Percentiles rank a stretch among this genome's conserved stretches.
phyloP scores from a whole-genome alignment of 2,113 vertebrate genomes.

The Cheirogaleus medius region DNA sequence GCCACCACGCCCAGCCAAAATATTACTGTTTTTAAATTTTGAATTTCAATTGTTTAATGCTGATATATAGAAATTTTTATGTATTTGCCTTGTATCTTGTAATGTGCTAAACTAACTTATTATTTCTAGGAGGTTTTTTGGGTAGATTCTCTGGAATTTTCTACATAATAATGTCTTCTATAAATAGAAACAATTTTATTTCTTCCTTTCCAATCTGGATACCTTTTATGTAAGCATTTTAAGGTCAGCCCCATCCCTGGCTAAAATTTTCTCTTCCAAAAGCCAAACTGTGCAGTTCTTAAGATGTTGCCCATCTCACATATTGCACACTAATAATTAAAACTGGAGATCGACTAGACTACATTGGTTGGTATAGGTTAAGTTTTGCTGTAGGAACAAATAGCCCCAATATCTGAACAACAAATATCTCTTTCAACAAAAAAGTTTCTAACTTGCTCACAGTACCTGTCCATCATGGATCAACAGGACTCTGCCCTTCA shows the following conservation, averaged over 20 bases:
- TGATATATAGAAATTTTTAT: not conserved
- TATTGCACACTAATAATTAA: not conserved
- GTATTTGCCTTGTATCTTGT: not conserved
- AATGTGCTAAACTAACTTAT: constrained; percentile 16
- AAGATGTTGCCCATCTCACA: not conserved
- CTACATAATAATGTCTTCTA: not conserved
- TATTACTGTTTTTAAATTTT: not conserved
- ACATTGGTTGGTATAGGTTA: not conserved
- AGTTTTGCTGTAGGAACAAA: constrained; percentile 16
- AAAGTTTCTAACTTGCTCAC: not conserved
- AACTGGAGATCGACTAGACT: not conserved
- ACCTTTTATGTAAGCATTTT: not conserved
- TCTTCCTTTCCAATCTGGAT: not conserved
- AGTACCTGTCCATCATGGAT: not conserved
- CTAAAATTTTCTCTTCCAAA: not conserved
- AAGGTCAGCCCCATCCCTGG: constrained; percentile 24
- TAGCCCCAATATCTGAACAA: not conserved
- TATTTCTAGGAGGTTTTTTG: not conserved
- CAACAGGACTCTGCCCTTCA: not conserved
- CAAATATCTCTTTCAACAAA: not conserved
- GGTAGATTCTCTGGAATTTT: not conserved
- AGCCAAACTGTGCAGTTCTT: not conserved
- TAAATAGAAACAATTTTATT: constrained; percentile 25
- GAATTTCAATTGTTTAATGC: not conserved
- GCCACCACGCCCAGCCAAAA: no score